Conservation (phyloP, 2,888 invertebrate species). For the Sinodicranocentrus sp. region DNA sequence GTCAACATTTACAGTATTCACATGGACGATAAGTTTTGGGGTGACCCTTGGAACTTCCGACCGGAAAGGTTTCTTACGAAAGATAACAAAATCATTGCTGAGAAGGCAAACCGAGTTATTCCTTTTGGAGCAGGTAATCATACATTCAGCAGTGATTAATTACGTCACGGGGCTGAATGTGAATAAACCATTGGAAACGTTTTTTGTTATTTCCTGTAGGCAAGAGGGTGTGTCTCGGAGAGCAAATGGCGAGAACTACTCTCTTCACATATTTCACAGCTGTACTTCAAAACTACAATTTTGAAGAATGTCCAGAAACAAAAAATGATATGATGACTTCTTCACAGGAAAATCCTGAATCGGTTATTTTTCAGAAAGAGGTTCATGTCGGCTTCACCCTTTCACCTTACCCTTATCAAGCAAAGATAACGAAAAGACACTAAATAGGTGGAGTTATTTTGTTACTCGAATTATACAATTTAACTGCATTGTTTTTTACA, state of each 20-base stretch:
- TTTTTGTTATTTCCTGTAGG: background rate
- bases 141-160: too few species aligned
- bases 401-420: slow-evolving; percentile 51
- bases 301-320: slow-evolving; percentile 5
- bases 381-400: slow-evolving; percentile 56
- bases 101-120: slow-evolving; percentile 49
- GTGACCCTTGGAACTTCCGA: slow-evolving; percentile 47
- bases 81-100: slow-evolving; percentile 40
- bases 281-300: slow-evolving; percentile 58
- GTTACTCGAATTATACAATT: too few species aligned
- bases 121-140: slow-evolving; percentile 64
- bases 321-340: background rate
- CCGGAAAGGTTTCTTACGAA: slow-evolving; percentile 60
- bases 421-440: slow-evolving; percentile 12
- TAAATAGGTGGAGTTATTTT: background rate
- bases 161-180: too few species aligned
- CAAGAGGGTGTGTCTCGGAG: slow-evolving; percentile 53
- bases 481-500: too few species aligned
- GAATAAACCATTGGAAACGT: too few species aligned
- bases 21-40: slow-evolving; percentile 51
- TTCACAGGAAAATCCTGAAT: too few species aligned
- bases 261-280: slow-evolving; percentile 63
- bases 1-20: slow-evolving; percentile 55
- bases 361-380: background rate
- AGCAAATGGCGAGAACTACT: slow-evolving; percentile 55